Base-by-base conservation (phyloP, 35 echinoderm and acorn worm genomes). In the Ophiothrix spiculata region DNA sequence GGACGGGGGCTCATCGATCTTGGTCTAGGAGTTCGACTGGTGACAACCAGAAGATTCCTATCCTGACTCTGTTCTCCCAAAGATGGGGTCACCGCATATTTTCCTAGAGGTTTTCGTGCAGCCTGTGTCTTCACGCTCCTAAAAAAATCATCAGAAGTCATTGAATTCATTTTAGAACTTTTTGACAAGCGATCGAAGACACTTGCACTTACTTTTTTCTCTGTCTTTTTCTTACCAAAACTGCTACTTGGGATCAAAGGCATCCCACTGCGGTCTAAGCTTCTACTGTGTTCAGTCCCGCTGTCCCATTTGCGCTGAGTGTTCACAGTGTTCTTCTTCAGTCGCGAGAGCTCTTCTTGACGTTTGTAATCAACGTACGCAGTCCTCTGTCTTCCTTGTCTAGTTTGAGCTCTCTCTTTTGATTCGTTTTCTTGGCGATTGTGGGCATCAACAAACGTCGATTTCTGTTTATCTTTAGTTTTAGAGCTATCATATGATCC, bases 141-240 rank as follows among this genome's bases (percentile, higher is more conserved):
- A 8, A 82, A 45, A 31, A 82, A 82, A 14, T 45, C 38, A 21
- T 45, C 39, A 4, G 38, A 82, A 31, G 80, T 32, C 40, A 45
- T 82, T 60, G 80, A 82, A 45, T 6, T 82, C 6, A 82, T 8
- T 1, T 45, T 56, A 15, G 39, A 32, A 32, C 40, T 45, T 23
- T 40, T 32, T 45, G 80, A 82, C 38, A 82, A 41, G 19, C 80
- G 80, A 49, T 82, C 40, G 32, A 82, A 82, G 39, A 82, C 80
- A 13, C 39, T 49, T 49, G 6, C 42, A 6, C 6, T 10, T 49
- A 19, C 6, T 49, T 49, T 49, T 19, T 6, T 19, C 6, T 19
- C 19, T 6, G 6, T 49, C 19, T 49, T 6, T 49, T 49, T 49
- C 42, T 19, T 6, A 10, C 6, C 19, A 19, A 49, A 49, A 49